Evolutionary conservation across 92 coral and sea anemone species (phyloP).

Genomic region (Epizoanthus stellaris): DNA sequence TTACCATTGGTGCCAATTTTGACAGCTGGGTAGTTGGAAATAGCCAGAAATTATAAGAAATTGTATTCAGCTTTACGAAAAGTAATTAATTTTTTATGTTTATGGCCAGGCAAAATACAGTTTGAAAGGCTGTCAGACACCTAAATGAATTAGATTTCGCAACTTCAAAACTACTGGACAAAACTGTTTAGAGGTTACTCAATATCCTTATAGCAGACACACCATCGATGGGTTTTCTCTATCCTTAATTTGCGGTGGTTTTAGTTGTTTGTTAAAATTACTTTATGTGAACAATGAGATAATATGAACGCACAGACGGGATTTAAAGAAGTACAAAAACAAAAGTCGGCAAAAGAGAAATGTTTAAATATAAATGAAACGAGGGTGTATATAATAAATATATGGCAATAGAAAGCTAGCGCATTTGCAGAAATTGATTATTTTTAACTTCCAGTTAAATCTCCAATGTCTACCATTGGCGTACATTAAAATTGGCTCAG

Average conservation of each 20-base stretch:
- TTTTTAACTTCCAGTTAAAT: background rate
- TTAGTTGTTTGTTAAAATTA: constrained; percentile 17
- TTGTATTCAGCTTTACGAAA: constrained; percentile 12
- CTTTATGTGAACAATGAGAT: constrained; percentile 16
- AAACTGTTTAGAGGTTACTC: background rate
- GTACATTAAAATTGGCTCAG: background rate
- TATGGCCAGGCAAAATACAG: background rate
- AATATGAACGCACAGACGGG: constrained; percentile 4
- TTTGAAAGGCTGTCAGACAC: constrained; percentile 17
- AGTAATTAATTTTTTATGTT: constrained; percentile 12
- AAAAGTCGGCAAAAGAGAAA: background rate
- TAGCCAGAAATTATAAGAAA: constrained; percentile 6
- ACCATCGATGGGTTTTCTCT: background rate
- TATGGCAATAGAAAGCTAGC: background rate
- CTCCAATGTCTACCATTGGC: background rate
- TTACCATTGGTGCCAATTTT: background rate
- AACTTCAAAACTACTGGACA: background rate
- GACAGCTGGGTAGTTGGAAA: constrained; percentile 13
- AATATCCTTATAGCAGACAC: background rate
- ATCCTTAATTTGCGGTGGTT: constrained; percentile 13
- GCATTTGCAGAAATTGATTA: background rate
- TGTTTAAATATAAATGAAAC: constrained; percentile 13
- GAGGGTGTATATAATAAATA: background rate
- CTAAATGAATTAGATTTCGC: constrained; percentile 4
- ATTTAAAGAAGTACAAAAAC: constrained; percentile 9